Base-by-base conservation (phyloP, 2,797 vertebrate genomes). In the Ambastaia sidthimunki region DNA sequence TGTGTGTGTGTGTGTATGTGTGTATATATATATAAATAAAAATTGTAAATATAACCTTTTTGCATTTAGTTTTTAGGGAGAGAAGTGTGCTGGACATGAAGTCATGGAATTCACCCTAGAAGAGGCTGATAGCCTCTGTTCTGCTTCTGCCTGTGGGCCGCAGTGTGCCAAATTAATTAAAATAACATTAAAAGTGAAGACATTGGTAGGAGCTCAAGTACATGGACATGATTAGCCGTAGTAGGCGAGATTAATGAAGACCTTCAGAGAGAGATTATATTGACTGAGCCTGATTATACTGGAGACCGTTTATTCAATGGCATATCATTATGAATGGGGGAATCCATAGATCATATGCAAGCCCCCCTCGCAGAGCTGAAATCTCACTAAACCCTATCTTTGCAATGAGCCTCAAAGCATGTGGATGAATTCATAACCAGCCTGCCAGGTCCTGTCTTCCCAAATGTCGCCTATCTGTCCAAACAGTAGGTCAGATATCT, bases 211-310 rank as follows among this genome's bases (percentile, higher is more conserved):
- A 91, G 89, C 92, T 94, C 87, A 80, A 94, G 93, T 91, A 91
- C 93, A 91, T 85, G 86, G 91, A 95, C 93, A 93, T 94, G 95
- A 97, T 98, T 97, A 97, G 94, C 93, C 91, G 93, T 89, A 93
- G 91, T 88, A 93, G 90, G 88, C 78, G 91, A 96, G 93, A 96
- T 96, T 96, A 97, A 98, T 96, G 96, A 94, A 96, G 95, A 97
- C 95, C 93, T 93, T 95, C 88, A 90, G 90, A 60, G 62, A 86
- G 91, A 90, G 92, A 96, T 93, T 94, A 93, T 90, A 93, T 93
- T 92, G 91, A 93, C 91, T 93, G 90, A 96, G 88, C 91, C 90
- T 94, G 94, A 96, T 96, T 96, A 95, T 93, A 88, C 93, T 90
- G 91, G 89, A 94, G 91, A 93, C 89, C 90, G 91, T 92, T 94